Base-by-base conservation (phyloP, 1,140 invertebrate species). In the Penaeus chinensis region DNA sequence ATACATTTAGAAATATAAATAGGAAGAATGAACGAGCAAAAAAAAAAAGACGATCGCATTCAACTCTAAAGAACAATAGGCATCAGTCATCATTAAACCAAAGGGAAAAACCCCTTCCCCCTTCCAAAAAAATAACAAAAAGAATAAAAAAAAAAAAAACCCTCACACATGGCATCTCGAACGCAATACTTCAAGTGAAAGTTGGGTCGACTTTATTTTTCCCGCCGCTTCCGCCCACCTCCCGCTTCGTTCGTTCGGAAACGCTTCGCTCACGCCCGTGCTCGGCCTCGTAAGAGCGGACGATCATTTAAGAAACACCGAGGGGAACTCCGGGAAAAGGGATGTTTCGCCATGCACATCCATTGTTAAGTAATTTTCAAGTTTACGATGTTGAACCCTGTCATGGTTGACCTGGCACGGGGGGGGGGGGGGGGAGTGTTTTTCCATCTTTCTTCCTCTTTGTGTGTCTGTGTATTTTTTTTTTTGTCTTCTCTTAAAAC, bases 341-440 rank as follows among this genome's bases (percentile, higher is more conserved):
- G 79, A 60, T 27, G 71, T 60, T 77, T 63, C 71, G 47, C 61
- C 32, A 76, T 71, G 83, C 71, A 84, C 71, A 84, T 3, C 69
- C 54, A 77, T 62, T 84, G 71, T 84, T 84, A 62, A 84, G 83
- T 84, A 84, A 84, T 84, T 84, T 77, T 84, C 83, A 77, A 84
- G 83, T 84, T 84, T 84, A 84, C 71, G 83, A 76, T 24, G 81
- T 62, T 80, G 22, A 27, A 80, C 78, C 42, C 27, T 76, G 54
- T 54, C 54, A 54, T 27, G 71, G 71, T 13, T 74, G 71, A 74
- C 71, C 71, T 74, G 71, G 19, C 71, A 37, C 42, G 27, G 42
- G 27, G 20, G 42, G 71, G 4, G 27, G 27, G 71, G 18, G 71
- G 5, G 78, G 27, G 60, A 19, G 60, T 80, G 47, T 80, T 19